These are phyloP conservation scores for Astreopora myriophthalma DNA, from an alignment of 64 coral and sea anemone species.

Conservation along the genomic window DNA sequence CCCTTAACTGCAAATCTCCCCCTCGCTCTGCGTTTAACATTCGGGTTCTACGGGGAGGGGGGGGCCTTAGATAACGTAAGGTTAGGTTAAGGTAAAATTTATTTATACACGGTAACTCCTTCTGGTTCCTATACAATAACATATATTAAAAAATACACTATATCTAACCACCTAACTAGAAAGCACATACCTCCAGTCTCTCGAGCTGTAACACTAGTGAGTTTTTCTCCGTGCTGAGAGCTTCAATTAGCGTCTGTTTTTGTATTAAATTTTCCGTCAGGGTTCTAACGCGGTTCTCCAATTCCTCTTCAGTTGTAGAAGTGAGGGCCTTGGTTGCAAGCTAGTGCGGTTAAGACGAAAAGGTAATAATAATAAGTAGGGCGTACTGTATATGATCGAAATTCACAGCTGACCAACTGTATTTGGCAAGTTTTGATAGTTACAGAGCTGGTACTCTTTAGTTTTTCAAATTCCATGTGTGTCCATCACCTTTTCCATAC, in stretches of 20 bases:
- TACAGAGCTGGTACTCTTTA: no score
- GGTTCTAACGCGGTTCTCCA: slow-evolving; percentile 90
- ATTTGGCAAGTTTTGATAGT: not conserved
- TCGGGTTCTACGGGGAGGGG: no score
- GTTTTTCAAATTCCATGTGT: no score
- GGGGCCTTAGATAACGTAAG: no score
- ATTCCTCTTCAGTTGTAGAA: slow-evolving; percentile 88
- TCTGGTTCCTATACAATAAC: no score
- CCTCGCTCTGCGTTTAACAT: no score
- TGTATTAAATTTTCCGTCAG: slow-evolving; percentile 98
- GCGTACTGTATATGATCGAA: not conserved
- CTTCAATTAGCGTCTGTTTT: slow-evolving; percentile 96
- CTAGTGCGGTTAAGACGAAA: not conserved
- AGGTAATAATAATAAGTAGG: not conserved
- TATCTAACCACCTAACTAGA: not conserved
- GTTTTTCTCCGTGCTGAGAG: slow-evolving; percentile 96
- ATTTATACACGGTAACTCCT: no score
- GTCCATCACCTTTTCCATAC: no score
- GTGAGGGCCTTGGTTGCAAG: slow-evolving; percentile 91
- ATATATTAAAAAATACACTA: no score
- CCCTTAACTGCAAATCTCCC: no score
- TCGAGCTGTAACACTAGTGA: slow-evolving; percentile 95
- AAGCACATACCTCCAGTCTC: slow-evolving; percentile 88
- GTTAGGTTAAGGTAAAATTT: no score
- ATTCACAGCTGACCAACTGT: not conserved